Evolutionary conservation across 2,888 invertebrate species (phyloP).

Genomic region (Bibio marci): DNA sequence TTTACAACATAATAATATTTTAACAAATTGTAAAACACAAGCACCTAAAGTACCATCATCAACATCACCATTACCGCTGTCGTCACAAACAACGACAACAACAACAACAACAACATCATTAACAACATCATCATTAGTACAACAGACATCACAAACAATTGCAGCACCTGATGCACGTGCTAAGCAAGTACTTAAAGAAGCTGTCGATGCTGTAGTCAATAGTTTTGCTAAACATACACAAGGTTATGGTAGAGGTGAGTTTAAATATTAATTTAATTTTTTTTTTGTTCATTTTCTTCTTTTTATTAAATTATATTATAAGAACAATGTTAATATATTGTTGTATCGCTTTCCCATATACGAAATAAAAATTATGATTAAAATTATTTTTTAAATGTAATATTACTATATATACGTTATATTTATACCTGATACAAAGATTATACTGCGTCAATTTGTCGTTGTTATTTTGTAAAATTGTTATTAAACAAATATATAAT

Average conservation of each 20-base stretch:
- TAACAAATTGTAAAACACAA: slow-evolving; percentile 14
- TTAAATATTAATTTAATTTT: slow-evolving; percentile 5
- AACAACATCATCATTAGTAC: slow-evolving; percentile 9
- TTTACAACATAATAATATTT: background rate
- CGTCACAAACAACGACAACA: background rate
- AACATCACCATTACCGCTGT: slow-evolving; percentile 7
- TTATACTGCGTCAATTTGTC: too few species aligned
- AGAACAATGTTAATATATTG: too few species aligned
- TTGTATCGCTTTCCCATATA: too few species aligned
- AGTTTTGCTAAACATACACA: slow-evolving; percentile 56
- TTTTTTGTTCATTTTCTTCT: slow-evolving; percentile 2
- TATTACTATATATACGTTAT: too few species aligned
- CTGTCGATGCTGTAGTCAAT: slow-evolving; percentile 56
- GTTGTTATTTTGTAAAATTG: too few species aligned
- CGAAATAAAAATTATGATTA: too few species aligned
- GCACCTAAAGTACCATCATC: slow-evolving; percentile 15
- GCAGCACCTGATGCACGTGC: slow-evolving; percentile 34
- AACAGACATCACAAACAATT: slow-evolving; percentile 10
- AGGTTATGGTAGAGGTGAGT: slow-evolving; percentile 48
- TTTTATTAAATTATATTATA: too few species aligned
- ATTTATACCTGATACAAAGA: too few species aligned
- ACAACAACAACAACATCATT: slow-evolving; percentile 4
- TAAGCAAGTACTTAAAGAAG: slow-evolving; percentile 43
- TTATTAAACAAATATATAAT: too few species aligned
- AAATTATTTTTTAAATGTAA: too few species aligned